These are phyloP conservation scores for Hestina assimilis DNA, from an alignment of 1,140 invertebrate species.

Conservation along the genomic window DNA sequence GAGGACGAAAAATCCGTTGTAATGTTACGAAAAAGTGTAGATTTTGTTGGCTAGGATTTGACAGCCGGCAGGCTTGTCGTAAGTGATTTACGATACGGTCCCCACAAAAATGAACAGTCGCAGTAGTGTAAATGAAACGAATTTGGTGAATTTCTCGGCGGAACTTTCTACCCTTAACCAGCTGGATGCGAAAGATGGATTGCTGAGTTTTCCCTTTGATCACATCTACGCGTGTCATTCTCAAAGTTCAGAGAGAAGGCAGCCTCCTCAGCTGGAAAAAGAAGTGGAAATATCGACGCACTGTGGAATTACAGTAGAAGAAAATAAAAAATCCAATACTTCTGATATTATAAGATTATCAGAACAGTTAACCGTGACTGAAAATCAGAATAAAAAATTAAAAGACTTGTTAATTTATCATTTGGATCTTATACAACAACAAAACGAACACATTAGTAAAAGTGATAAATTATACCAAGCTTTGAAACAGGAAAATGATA, in stretches of 20 bases:
- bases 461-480: slow-evolving; percentile 55
- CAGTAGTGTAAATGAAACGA: slow-evolving; percentile 68
- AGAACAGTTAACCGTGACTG: slow-evolving; percentile 39
- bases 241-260: slow-evolving; percentile 44
- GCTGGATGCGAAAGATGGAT: slow-evolving; percentile 61
- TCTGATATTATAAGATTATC: slow-evolving; percentile 37
- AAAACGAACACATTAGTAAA: slow-evolving; percentile 60
- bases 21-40: slow-evolving; percentile 57
- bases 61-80: slow-evolving; percentile 69
- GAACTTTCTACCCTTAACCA: slow-evolving; percentile 57
- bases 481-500: slow-evolving; percentile 65
- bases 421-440: slow-evolving; percentile 63
- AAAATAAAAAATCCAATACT: slow-evolving; percentile 32
- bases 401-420: slow-evolving; percentile 61
- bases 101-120: slow-evolving; percentile 73
- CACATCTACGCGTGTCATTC: slow-evolving; percentile 69
- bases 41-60: slow-evolving; percentile 58
- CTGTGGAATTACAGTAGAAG: slow-evolving; percentile 45
- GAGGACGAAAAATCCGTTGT: slow-evolving; percentile 40
- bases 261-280: slow-evolving; percentile 47
- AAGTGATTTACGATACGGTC: slow-evolving; percentile 48
- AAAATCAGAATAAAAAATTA: slow-evolving; percentile 55
- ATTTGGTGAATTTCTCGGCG: slow-evolving; percentile 68
- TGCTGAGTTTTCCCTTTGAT: slow-evolving; percentile 68
- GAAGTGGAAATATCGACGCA: slow-evolving; percentile 50